Evolutionary conservation across 2,888 invertebrate species (phyloP).

Genomic region (Ommatoiulus sabulosus): DNA sequence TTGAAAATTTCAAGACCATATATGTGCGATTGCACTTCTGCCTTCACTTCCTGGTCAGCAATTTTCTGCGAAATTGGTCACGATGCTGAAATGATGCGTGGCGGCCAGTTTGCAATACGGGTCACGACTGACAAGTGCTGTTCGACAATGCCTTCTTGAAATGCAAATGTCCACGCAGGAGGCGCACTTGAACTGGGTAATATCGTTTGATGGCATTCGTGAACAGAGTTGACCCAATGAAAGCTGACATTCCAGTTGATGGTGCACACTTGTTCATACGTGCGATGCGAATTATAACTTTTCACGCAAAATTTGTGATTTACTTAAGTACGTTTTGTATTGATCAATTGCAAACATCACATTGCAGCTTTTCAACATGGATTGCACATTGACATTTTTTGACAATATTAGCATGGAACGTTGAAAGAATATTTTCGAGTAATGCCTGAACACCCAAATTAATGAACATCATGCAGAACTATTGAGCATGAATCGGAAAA

Average conservation of each 20-base stretch:
- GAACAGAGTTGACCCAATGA: not conserved
- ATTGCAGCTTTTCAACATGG: too few species aligned
- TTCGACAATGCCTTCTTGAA: not conserved
- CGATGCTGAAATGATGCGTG: conserved; percentile 10
- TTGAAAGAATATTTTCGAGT: too few species aligned
- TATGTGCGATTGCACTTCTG: not conserved
- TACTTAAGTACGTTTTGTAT: too few species aligned
- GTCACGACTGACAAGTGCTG: conserved; percentile 33
- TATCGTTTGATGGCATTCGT: not conserved
- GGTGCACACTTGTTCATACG: too few species aligned
- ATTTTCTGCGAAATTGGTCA: not conserved
- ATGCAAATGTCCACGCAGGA: not conserved
- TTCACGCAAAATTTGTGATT: too few species aligned
- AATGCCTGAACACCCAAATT: too few species aligned
- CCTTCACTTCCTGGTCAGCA: conserved; percentile 25
- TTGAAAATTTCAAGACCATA: conserved; percentile 3
- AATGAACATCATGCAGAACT: too few species aligned
- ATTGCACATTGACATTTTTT: too few species aligned
- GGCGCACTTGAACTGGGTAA: not conserved
- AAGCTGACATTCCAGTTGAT: not conserved
- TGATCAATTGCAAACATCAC: too few species aligned
- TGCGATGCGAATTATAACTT: too few species aligned
- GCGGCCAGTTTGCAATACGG: not conserved
- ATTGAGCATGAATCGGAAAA: too few species aligned
- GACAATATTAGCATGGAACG: too few species aligned